Evolutionary conservation across 53 echinoderm and acorn worm species (phyloP), one percentile per base, ranked within the genome.

Genomic region (Luidia sarsii): DNA sequence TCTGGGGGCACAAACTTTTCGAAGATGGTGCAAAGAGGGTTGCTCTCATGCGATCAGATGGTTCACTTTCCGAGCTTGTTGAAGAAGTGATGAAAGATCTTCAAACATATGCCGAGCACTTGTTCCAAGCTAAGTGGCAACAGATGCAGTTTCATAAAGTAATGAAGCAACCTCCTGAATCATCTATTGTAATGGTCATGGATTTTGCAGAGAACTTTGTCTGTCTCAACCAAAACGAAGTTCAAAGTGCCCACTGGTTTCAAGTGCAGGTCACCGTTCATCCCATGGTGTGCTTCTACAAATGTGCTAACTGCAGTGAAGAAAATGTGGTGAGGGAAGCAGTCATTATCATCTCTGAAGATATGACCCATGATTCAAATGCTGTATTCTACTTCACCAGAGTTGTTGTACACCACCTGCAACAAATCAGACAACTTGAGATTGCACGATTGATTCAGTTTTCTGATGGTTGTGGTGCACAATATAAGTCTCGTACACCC

Each of bases 181-280:
- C 63, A 16, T 66, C 18, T 61, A 31, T 21, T 29, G 57, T 88
- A 7, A 84, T 84, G 71, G 91, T 89, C 2, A 7, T 89, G 61
- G 89, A 89, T 50, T 89, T 75, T 70, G 89, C 89, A 3, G 89
- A 89, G 59, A 89, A 89, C 33, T 89, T 64, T 57, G 65, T 79
- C 30, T 83, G 77, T 38, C 8, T 66, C 24, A 39, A 37, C 6
- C 82, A 88, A 29, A 52, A 88, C 39, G 82, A 88, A 36, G 69
- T 88, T 19, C 88, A 88, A 52, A 24, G 73, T 2, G 88, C 82
- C 2, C 82, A 88, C 32, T 82, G 88, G 88, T 48, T 70, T 8
- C 70, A 70, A 18, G 57, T 70, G 7, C 70, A 81, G 33, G 87
- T 81, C 15, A 82, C 82, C 28, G 18, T 90, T 18, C 90, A 90